Percentiles rank a stretch among this genome's conserved stretches.
Conservation (phyloP, 37 sponge, comb jelly and placozoan species). For the Halisarca cf. caerulea region DNA sequence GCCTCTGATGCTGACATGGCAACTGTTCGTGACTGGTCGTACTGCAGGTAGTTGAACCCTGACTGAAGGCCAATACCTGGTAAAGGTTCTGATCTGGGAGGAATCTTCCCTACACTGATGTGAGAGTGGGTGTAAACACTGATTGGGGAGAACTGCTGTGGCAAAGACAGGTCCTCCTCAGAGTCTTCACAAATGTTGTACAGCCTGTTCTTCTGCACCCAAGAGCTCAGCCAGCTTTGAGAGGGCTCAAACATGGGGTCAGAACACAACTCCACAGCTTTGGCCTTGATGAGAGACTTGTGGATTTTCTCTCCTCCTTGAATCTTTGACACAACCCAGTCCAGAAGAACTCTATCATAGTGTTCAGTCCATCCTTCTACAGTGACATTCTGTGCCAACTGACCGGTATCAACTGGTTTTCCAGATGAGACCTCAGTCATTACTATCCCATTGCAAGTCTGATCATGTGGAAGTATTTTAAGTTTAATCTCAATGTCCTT, state of each 20-base stretch:
- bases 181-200: conserved; percentile 6
- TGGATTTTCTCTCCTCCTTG: conserved; percentile 63
- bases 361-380: conserved; percentile 62
- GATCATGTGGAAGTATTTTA: conserved; percentile 61
- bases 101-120: conserved; percentile 42
- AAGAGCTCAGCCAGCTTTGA: conserved; percentile 52
- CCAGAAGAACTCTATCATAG: conserved; percentile 67
- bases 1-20: background rate
- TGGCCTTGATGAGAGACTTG: conserved; percentile 57
- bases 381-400: conserved; percentile 33
- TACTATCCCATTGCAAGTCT: background rate
- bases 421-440: background rate
- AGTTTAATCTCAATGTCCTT: conserved; percentile 53
- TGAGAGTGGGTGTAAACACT: conserved; percentile 67
- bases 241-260: conserved; percentile 60
- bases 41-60: background rate
- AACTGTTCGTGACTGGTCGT: background rate
- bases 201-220: conserved; percentile 7
- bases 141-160: background rate
- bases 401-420: background rate
- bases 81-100: background rate
- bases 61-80: background rate
- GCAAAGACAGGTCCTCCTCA: conserved; percentile 61
- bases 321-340: conserved; percentile 74
- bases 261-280: conserved; percentile 64